Base-by-base conservation (phyloP, 2,888 invertebrate genomes). In the Thera obeliscata region DNA sequence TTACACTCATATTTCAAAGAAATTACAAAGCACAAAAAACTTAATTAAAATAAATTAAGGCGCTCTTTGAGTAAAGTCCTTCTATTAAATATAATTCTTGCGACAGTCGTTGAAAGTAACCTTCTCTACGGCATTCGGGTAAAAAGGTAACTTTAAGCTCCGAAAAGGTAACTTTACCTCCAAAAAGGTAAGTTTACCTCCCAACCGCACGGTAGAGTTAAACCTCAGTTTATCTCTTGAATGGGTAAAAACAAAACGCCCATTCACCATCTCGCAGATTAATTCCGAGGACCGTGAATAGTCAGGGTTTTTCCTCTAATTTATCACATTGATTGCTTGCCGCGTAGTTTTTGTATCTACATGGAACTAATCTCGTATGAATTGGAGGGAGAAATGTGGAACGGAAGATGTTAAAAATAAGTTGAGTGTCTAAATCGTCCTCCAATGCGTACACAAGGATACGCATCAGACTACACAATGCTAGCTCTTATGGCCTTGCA, bases 271-370 rank as follows among this genome's bases (percentile, higher is more conserved):
- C 76, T 68, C 62, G 33, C 59, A 71, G 71, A 74, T 74, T 74
- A 74, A 74, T 72, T 67, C 72, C 48, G 56, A 70, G 67, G 60
- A 68, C 73, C 61, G 66, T 73, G 75, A 73, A 74, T 74, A 71
- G 70, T 67, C 71, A 72, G 71, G 70, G 64, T 63, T 71, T 68
- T 65, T 67, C 64, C 63, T 43, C 67, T 73, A 75, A 77, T 74
- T 73, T 74, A 77, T 77, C 73, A 73, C 68, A 73, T 71, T 69
- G 74, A 76, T 74, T 73, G 69, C 66, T 63, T 46, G 61, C 11
- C 50, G 63, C 41, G 65, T 56, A 71, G 70, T 76, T 76, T 76
- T 73, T 74, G 73, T 72, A 71, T 69, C 68, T 38, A 61, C 66
- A 63, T 66, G 60, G 57, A 64, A 72, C 66, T 73, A 74, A 76